Conservation (phyloP, 2,113 vertebrate genomes). For the Aix galericulata region DNA sequence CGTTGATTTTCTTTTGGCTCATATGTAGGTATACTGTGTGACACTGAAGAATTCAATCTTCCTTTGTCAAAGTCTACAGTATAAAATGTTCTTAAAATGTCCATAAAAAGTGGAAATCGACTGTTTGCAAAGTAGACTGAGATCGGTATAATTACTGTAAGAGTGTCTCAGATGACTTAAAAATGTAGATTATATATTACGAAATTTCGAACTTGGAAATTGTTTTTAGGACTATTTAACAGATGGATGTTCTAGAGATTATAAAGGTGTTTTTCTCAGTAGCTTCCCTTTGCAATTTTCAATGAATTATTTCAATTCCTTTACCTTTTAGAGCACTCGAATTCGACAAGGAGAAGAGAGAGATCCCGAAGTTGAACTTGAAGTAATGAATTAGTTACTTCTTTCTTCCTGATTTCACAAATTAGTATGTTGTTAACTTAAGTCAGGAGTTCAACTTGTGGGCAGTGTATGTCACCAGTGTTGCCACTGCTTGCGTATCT, state of each 20-base stretch:
- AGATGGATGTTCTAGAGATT: background rate
- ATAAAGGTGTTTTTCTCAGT: background rate
- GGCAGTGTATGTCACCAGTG: background rate
- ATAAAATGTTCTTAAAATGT: background rate
- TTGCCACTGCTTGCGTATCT: background rate
- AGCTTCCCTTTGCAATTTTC: background rate
- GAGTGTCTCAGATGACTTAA: background rate
- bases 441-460: background rate
- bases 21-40: background rate
- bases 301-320: conserved; percentile 27
- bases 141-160: background rate
- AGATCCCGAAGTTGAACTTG: conserved; percentile 94
- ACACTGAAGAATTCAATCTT: background rate
- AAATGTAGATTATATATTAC: background rate
- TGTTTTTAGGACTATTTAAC: background rate
- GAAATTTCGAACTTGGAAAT: background rate
- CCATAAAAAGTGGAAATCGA: background rate
- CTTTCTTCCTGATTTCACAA: conserved; percentile 36
- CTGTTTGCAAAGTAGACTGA: background rate
- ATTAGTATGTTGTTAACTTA: background rate
- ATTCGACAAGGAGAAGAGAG: conserved; percentile 97
- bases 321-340: conserved; percentile 89
- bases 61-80: background rate
- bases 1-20: too few relatives aligned
- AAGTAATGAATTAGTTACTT: conserved; percentile 79